phyloP scores from a whole-genome alignment of 1,140 invertebrate species.

The Ceratosolen solmsi region DNA sequence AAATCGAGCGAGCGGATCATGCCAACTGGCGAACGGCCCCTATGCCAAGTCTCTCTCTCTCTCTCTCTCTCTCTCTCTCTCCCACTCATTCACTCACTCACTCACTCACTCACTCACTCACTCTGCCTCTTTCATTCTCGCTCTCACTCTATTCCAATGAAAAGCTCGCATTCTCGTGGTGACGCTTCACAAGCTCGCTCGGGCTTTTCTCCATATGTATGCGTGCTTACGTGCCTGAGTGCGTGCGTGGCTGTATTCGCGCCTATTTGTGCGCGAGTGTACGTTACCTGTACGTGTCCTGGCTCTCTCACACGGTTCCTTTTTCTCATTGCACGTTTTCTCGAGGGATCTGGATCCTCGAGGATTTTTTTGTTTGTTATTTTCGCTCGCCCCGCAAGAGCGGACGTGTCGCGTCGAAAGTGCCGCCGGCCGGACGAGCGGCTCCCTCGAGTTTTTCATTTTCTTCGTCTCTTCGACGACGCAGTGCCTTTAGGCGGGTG shows the following conservation, averaged over 20 bases:
- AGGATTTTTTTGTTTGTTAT: conserved; percentile 27
- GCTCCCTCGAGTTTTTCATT: neutral
- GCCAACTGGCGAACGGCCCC: conserved; percentile 34
- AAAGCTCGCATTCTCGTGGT: neutral
- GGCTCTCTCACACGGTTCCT: neutral
- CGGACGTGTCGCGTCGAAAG: conserved; percentile 25
- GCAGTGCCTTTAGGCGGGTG: neutral
- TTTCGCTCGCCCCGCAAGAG: conserved; percentile 13
- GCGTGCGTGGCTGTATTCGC: neutral
- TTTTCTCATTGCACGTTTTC: no score
- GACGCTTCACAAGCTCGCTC: neutral
- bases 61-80: conserved; percentile 24
- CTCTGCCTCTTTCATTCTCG: conserved; percentile 17
- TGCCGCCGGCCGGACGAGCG: neutral
- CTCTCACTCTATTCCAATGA: neutral
- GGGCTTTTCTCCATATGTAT: neutral
- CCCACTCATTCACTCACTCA: conserved; percentile 26
- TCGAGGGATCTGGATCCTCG: neutral
- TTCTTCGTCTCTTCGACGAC: neutral
- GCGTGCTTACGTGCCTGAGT: neutral
- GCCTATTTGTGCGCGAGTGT: no score
- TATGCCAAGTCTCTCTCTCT: conserved; percentile 43
- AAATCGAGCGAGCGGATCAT: conserved; percentile 37
- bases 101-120: neutral
- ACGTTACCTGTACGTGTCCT: no score